Base-by-base conservation (phyloP, 2,888 invertebrate species). In the Lithophane leautieri region DNA sequence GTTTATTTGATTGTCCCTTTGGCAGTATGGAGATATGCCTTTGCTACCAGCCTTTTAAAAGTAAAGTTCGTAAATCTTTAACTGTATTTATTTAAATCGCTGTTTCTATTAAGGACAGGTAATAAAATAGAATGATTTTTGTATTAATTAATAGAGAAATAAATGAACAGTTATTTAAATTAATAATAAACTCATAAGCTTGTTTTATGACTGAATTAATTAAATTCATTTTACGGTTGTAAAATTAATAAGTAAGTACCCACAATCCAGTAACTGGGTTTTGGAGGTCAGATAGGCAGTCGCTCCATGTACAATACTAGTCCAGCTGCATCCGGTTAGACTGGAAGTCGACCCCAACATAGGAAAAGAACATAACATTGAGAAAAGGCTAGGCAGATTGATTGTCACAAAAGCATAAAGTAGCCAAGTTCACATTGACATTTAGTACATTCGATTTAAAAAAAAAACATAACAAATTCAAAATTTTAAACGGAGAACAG, bases 1-100 rank as follows among this genome's bases (percentile, higher is more conserved):
- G 93, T 94, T 95, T 94, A 94, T 95, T 95, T 95, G 93, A 95
- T 94, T 91, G 91, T 92, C 86, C 88, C 85, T 89, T 83, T 74
- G 70, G 79, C 84, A 73, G 82, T 89, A 86, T 88, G 78, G 84
- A 84, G 79, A 76, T 85, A 86, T 82, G 71, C 72, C n/a, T 81
- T 77, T 76, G 90, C 91, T 91, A 89, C 78, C 34, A 76, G 70
- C 14, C 14, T 88, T 88, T 85, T 47, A 83, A 82, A 80, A 78
- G 70, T 65, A 68, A 81, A 68, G 82, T 78, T 67, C 70, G 58
- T 80, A 78, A 76, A 79, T 84, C 61, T 79, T 75, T 73, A 47
- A 42, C 25, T 65, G 79, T 73, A 22, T 47, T 66, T 42, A 68
- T n/a, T n/a, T n/a, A 44, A 70, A 78, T 65, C 12, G 19, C 52